Base-by-base conservation (phyloP, 1,140 invertebrate genomes). In the Papilio xuthus region DNA sequence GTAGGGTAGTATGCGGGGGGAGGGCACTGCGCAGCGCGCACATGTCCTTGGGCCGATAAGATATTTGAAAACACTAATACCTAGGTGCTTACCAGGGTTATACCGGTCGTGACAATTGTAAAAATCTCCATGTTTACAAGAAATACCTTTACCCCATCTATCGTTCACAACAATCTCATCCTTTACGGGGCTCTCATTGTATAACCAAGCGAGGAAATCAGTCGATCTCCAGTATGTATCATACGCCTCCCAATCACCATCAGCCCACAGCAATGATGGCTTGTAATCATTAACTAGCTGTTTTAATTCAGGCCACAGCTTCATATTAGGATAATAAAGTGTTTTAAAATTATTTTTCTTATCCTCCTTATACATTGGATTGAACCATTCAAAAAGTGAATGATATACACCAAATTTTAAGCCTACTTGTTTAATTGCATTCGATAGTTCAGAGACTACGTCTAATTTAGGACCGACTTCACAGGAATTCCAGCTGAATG, bases 241-340 rank as follows among this genome's bases (percentile, higher is more conserved):
- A 1, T 95, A 84, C 1, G 97, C 96, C 87, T 98, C 97, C 97
- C 97, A 97, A 83, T 98, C 97, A 0, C 98, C 98, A 92, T 99
- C 98, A 0, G 98, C 98, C 98, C 99, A 99, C 28, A 99, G 91
- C 0, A 99, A 93, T 74, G 98, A 97, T 0, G 98, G 98, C 81
- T 97, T 91, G 89, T 99, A 99, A 67, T 94, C 94, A 47, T 97
- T 92, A 0, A 98, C 93, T 67, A 98, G 86, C 84, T 98, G 97
- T 47, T 95, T 93, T 79, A 98, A 93, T 91, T 98, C 97, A 0
- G 97, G 97, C 53, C 96, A 92, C 18, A 96, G 94, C 93, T 98
- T 98, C 3, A 95, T 89, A 4, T 93, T 90, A 0, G 96, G 96
- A 89, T 96, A 99, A 42, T 94, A 88, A 12, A 95, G 94, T 4